Evolutionary conservation across 2,113 vertebrate species (phyloP).

Genomic region (Scortum barcoo): DNA sequence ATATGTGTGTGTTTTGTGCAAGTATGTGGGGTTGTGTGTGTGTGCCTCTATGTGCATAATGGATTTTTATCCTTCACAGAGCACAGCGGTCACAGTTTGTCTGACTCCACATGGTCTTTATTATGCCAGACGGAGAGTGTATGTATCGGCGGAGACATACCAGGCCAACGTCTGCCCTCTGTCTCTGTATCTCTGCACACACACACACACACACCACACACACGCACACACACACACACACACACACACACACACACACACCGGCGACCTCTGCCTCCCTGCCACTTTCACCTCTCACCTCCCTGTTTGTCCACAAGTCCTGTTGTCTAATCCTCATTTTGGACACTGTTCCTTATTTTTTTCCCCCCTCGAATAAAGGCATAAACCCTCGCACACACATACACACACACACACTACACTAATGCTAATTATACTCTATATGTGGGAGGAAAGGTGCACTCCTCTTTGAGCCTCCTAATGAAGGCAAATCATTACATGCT

Average conservation of each 20-base stretch:
- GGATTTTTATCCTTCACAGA: slow-evolving; percentile 69
- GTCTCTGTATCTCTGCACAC: slow-evolving; percentile 12
- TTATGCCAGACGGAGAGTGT: slow-evolving; percentile 62
- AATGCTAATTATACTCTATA: background rate
- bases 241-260: background rate
- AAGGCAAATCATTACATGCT: slow-evolving; percentile 29
- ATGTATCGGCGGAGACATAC: slow-evolving; percentile 42
- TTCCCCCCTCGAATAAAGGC: background rate
- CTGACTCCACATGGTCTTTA: slow-evolving; percentile 67
- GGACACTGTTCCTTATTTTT: background rate
- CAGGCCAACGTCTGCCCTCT: slow-evolving; percentile 45
- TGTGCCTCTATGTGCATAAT: slow-evolving; percentile 50
- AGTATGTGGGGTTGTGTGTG: slow-evolving; percentile 10
- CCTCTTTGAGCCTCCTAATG: slow-evolving; percentile 7
- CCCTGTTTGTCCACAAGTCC: slow-evolving; percentile 14
- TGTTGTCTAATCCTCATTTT: background rate
- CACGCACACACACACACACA: slow-evolving; percentile 22
- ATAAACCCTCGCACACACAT: background rate
- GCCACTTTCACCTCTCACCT: slow-evolving; percentile 49
- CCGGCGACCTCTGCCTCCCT: slow-evolving; percentile 11
- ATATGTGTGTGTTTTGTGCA: background rate
- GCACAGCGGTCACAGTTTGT: slow-evolving; percentile 68
- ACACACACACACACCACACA: background rate
- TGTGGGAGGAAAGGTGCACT: slow-evolving; percentile 25
- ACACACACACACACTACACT: background rate